phyloP scores from a whole-genome alignment of 1,140 invertebrate species.

The Temnothorax longispinosus region DNA sequence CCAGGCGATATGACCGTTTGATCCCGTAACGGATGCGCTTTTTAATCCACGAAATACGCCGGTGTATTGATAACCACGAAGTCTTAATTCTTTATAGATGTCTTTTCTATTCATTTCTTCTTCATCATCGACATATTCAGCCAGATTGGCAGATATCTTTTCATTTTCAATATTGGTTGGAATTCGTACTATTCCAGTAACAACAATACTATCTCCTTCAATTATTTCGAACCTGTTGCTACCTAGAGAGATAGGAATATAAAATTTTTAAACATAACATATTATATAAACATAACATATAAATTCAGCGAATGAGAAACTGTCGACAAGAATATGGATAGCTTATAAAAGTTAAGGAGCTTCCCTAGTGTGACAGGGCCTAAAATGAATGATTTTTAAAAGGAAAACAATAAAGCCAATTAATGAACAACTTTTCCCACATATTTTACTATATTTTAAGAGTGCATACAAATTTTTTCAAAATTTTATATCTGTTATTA shows the following conservation, averaged over 20 bases:
- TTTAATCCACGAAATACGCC: slow-evolving; percentile 90
- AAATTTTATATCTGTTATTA: too few species aligned
- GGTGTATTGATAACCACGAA: slow-evolving; percentile 96
- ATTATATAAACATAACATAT: background rate
- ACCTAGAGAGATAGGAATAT: slow-evolving; percentile 55
- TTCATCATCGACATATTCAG: slow-evolving; percentile 56
- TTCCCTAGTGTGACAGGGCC: too few species aligned
- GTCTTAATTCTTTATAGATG: slow-evolving; percentile 96
- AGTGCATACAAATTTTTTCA: too few species aligned
- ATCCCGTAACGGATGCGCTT: slow-evolving; percentile 84
- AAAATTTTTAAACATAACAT: background rate
- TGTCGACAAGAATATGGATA: background rate
- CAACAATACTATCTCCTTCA: slow-evolving; percentile 92
- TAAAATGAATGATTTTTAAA: too few species aligned
- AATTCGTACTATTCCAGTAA: slow-evolving; percentile 90
- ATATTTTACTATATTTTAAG: too few species aligned
- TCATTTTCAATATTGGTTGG: slow-evolving; percentile 80
- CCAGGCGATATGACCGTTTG: slow-evolving; percentile 88
- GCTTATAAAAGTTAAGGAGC: too few species aligned
- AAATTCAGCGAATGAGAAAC: background rate
- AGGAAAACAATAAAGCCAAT: too few species aligned
- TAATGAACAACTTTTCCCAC: too few species aligned
- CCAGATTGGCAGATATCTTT: slow-evolving; percentile 71
- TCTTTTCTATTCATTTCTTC: slow-evolving; percentile 88
- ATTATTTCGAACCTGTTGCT: slow-evolving; percentile 87